Evolutionary conservation across 2,113 vertebrate genomes (phyloP).

Genomic region (Platanista minor): DNA sequence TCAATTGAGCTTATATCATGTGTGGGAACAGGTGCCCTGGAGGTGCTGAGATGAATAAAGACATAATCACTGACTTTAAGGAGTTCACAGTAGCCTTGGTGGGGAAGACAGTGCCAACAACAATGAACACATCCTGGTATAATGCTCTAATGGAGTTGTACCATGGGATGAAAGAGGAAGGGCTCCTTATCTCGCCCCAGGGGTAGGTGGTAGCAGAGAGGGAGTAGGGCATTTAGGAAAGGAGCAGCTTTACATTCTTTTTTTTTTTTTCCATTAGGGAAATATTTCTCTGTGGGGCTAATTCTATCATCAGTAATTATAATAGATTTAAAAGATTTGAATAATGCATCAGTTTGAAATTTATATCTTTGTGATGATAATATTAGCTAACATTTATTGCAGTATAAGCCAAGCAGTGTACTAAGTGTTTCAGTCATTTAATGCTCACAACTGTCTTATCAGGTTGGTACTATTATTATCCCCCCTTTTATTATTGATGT

Average conservation of each 20-base stretch:
- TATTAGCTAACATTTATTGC: background rate
- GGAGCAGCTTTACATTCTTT: background rate
- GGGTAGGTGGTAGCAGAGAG: background rate
- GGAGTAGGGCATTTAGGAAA: background rate
- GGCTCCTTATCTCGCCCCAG: background rate
- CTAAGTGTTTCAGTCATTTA: background rate
- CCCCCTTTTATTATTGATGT: background rate
- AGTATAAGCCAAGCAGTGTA: background rate
- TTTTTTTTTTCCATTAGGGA: background rate
- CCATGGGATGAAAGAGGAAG: background rate
- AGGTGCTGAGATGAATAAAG: background rate
- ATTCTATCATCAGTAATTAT: background rate
- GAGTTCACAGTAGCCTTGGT: background rate
- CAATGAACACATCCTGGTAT: background rate
- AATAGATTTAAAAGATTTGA: conserved; percentile 1
- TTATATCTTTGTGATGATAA: background rate
- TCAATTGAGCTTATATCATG: background rate
- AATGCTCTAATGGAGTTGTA: background rate
- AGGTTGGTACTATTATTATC: background rate
- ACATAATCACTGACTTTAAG: background rate
- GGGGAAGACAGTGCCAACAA: background rate
- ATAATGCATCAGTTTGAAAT: conserved; percentile 22
- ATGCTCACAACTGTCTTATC: background rate
- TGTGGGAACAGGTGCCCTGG: background rate
- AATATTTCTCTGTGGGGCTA: background rate